Evolutionary conservation across 2,888 invertebrate genomes (phyloP).

Genomic region (Nysson spinosus): DNA sequence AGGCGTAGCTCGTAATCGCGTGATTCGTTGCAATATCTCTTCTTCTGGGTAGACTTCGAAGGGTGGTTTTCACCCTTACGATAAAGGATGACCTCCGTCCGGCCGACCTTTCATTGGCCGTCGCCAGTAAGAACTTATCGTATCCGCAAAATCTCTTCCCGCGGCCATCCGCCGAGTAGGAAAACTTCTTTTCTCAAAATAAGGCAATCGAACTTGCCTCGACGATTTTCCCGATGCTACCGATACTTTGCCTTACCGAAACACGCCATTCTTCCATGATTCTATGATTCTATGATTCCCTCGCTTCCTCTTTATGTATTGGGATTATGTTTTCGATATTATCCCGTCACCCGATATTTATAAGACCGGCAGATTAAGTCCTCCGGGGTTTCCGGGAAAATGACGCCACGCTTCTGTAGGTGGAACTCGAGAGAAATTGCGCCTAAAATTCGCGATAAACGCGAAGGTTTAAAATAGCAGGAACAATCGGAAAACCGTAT

Average conservation of each 20-base stretch:
- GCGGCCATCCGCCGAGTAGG: constrained; percentile 28
- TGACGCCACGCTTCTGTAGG: no score
- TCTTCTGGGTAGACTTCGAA: constrained; percentile 22
- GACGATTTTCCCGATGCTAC: constrained; percentile 37
- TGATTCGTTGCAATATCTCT: constrained; percentile 25
- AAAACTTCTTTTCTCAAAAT: constrained; percentile 65
- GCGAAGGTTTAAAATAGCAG: no score
- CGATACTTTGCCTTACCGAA: constrained; percentile 37
- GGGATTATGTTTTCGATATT: no score
- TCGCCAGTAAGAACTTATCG: constrained; percentile 52
- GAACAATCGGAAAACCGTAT: no score
- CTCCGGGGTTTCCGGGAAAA: no score
- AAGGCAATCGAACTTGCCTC: constrained; percentile 53
- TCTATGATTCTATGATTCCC: neutral
- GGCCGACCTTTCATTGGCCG: constrained; percentile 38
- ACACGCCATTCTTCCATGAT: constrained; percentile 13
- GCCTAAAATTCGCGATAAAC: no score
- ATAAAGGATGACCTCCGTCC: constrained; percentile 44
- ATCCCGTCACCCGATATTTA: no score
- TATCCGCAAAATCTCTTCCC: constrained; percentile 47
- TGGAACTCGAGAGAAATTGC: no score
- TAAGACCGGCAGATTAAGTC: no score
- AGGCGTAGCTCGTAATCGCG: constrained; percentile 13
- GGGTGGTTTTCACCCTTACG: constrained; percentile 33
- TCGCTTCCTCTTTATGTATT: no score